These are phyloP conservation scores for Verasper variegatus DNA, from an alignment of 2,113 vertebrate genomes.

Conservation along the genomic window DNA sequence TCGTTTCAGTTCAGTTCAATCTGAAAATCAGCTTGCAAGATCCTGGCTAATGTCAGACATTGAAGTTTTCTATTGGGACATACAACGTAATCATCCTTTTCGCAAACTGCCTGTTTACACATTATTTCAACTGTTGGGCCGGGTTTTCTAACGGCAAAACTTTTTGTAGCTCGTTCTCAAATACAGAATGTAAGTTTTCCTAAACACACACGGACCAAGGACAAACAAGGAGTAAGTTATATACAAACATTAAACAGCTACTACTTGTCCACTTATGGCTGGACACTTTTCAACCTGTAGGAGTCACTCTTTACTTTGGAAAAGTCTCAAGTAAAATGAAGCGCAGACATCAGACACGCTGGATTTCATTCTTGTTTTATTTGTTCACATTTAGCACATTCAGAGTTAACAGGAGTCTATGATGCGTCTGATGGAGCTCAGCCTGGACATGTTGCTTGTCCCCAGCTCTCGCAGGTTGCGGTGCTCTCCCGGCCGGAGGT, in stretches of 20 bases:
- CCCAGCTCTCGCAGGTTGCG: constrained; percentile 65
- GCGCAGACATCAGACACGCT: background rate
- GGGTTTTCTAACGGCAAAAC: background rate
- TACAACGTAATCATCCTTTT: background rate
- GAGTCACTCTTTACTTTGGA: background rate
- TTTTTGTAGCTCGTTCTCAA: background rate
- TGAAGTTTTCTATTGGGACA: background rate
- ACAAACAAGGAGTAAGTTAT: no score
- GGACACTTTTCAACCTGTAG: background rate
- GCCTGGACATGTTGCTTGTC: constrained; percentile 26
- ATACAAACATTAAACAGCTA: no score
- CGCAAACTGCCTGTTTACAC: no score
- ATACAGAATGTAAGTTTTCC: background rate
- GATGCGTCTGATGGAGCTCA: constrained; percentile 73
- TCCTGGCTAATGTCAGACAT: background rate
- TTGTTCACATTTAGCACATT: constrained; percentile 9
- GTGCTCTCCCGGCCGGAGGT: constrained; percentile 83
- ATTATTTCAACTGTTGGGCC: no score
- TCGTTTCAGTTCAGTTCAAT: background rate
- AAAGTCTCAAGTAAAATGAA: constrained; percentile 1
- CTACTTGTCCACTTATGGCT: no score
- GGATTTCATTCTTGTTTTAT: constrained; percentile 47
- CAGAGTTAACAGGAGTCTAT: constrained; percentile 61
- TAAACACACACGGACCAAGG: background rate
- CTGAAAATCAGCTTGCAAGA: background rate